Percentiles rank a stretch among this genome's conserved stretches.
Evolutionary conservation across 2,113 vertebrate species (phyloP).

Genomic region (Alces alces): DNA sequence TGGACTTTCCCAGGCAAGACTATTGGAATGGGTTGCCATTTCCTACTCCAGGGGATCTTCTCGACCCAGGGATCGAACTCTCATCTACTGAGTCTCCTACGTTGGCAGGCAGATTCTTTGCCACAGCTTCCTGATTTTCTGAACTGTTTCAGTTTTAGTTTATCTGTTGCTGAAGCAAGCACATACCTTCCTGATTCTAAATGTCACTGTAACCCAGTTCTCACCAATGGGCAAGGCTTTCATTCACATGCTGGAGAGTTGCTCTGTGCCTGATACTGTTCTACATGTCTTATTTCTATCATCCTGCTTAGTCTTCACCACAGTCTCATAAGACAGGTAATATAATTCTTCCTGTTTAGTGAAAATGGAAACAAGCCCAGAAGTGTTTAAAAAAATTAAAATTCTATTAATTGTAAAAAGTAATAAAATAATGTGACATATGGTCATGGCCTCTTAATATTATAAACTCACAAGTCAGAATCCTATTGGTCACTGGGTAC

Average conservation of each 20-base stretch:
- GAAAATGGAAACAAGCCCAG: not conserved
- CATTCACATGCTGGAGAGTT: not conserved
- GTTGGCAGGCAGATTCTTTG: not conserved
- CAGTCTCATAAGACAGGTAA: not conserved
- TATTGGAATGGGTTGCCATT: not conserved
- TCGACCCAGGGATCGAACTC: not conserved
- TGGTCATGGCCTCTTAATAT: not conserved
- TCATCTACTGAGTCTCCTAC: accelerated
- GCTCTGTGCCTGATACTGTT: not conserved
- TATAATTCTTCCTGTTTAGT: not conserved
- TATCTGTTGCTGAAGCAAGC: not conserved
- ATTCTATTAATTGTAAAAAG: not conserved
- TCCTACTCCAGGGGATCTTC: not conserved
- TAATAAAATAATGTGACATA: not conserved
- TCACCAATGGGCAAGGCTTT: not conserved
- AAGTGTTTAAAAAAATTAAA: not conserved
- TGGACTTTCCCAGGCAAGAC: not conserved
- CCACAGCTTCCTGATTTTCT: not conserved
- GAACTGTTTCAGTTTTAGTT: not conserved
- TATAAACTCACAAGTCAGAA: not conserved
- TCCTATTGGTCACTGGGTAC: not conserved
- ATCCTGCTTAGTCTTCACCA: not conserved
- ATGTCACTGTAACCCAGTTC: not conserved
- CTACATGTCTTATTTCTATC: not conserved
- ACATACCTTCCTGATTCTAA: not conserved